Evolutionary conservation across 2,797 vertebrate genomes (phyloP), one percentile per base, ranked within the genome.

Genomic region (Caiman crocodilus): DNA sequence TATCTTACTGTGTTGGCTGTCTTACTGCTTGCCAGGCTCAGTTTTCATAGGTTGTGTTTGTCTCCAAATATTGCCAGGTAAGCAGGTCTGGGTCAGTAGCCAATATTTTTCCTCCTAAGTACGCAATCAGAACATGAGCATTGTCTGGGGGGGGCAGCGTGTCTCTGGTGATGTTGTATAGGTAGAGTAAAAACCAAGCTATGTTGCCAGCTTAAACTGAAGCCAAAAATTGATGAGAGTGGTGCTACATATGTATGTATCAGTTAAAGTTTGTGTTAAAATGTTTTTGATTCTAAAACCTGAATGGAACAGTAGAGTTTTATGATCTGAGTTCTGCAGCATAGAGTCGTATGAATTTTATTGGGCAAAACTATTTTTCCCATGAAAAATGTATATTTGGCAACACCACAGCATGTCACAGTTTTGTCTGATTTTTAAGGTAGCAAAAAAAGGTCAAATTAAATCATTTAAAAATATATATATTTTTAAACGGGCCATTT

Each of bases 351-450:
- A 50, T 50, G 9, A 50, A 50, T 50, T 73, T 30, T 89, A 75
- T 75, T 89, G 89, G 85, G 18, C 77, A 11, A 83, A 89, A 82
- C 16, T 0, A 71, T 86, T 91, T 91, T 32, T 69, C 18, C 20
- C 78, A 21, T 84, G 71, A 23, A 80, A 82, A 42, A 67, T 61
- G 69, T 82, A 74, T 10, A 1, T 88, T 87, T 81, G 13, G 65
- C 82, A 88, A 79, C 25, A 35, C 1, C 71, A 57, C 92, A 90
- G 57, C 88, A 56, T 78, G 6, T n/a, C n/a, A 76, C 74, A 77
- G 6, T 76, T 85, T 93, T 78, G 87, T 69, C 7, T 85, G 59
- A 83, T 58, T 23, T 50, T 75, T 90, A 93, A 95, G 84, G 4
- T 17, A 82, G 58, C 32, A 86, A 88, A 86, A 90, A 1, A 2